Conservation (phyloP, 2,888 invertebrate genomes). For the Halictus quadricinctus region DNA sequence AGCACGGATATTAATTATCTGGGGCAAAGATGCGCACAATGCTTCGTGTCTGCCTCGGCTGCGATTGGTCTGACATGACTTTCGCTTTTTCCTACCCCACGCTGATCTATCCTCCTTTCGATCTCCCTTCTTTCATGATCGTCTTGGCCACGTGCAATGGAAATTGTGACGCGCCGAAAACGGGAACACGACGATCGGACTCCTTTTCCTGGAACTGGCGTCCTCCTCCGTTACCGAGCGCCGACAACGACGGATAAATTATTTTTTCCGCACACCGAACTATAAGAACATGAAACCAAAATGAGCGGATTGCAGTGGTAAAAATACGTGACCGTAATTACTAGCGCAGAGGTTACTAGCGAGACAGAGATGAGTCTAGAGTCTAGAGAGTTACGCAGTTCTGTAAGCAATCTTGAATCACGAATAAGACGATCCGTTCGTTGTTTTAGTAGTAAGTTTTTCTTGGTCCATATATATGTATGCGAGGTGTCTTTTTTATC, state of each 20-base stretch:
- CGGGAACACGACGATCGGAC: conserved; percentile 12
- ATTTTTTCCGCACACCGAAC: neutral
- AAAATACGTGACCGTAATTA: neutral
- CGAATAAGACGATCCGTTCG: too few relatives aligned
- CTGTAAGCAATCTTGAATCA: too few relatives aligned
- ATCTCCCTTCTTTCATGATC: conserved; percentile 36
- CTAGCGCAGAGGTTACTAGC: neutral
- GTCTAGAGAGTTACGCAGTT: neutral
- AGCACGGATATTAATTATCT: conserved; percentile 79
- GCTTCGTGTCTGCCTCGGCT: conserved; percentile 53
- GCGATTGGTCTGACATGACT: conserved; percentile 67
- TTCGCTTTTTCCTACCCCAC: conserved; percentile 73
- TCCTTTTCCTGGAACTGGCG: conserved; percentile 8
- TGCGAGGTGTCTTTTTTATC: neutral
- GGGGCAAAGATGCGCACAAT: conserved; percentile 75
- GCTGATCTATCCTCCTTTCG: conserved; percentile 51
- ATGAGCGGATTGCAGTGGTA: neutral
- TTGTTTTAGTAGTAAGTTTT: neutral
- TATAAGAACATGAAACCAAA: neutral
- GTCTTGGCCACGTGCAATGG: conserved; percentile 29
- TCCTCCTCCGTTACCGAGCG: neutral
- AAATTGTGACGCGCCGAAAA: conserved; percentile 45
- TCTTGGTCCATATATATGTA: neutral
- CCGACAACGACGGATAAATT: neutral
- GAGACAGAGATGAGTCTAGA: neutral